Percentiles rank a stretch among this genome's conserved stretches.
Conservation (phyloP, 2,888 invertebrate species). For the Ichneumoninae sp. region DNA sequence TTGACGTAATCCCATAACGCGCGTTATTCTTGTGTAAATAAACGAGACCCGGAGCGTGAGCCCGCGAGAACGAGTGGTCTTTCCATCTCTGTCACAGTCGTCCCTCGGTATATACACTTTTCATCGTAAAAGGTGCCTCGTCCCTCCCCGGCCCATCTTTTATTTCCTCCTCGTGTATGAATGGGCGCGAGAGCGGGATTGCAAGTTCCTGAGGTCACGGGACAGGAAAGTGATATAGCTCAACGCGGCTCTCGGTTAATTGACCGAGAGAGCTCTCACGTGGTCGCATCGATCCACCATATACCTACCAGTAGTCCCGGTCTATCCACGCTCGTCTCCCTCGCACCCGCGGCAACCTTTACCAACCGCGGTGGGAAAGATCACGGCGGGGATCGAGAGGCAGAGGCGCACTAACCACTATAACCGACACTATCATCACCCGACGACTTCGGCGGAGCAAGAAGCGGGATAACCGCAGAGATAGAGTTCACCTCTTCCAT, state of each 20-base stretch:
- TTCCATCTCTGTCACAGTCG: neutral
- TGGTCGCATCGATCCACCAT: slow-evolving; percentile 28
- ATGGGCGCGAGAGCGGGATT: slow-evolving; percentile 71
- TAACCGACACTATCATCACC: slow-evolving; percentile 22
- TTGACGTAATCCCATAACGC: slow-evolving; percentile 83
- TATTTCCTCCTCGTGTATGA: slow-evolving; percentile 61
- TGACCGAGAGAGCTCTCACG: slow-evolving; percentile 52
- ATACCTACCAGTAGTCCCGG: neutral
- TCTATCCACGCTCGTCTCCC: neutral
- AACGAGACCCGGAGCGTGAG: slow-evolving; percentile 57
- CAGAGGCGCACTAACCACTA: slow-evolving; percentile 36
- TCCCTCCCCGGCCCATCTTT: neutral
- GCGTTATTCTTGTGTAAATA: slow-evolving; percentile 82
- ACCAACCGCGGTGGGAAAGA: slow-evolving; percentile 60
- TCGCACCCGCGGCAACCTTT: slow-evolving; percentile 17
- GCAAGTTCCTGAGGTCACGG: slow-evolving; percentile 60
- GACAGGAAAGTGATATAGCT: slow-evolving; percentile 61
- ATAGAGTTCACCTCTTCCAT: slow-evolving; percentile 28
- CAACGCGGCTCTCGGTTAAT: slow-evolving; percentile 58
- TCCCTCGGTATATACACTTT: neutral
- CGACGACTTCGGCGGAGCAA: slow-evolving; percentile 54
- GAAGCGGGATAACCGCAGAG: slow-evolving; percentile 43
- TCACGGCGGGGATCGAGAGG: slow-evolving; percentile 53
- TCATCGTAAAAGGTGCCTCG: neutral
- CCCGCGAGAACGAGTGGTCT: neutral